A percentile compares a stretch with the other conserved stretches of the same genome.
phyloP scores from a whole-genome alignment of 2,113 vertebrate species.

The Odontesthes bonariensis region DNA sequence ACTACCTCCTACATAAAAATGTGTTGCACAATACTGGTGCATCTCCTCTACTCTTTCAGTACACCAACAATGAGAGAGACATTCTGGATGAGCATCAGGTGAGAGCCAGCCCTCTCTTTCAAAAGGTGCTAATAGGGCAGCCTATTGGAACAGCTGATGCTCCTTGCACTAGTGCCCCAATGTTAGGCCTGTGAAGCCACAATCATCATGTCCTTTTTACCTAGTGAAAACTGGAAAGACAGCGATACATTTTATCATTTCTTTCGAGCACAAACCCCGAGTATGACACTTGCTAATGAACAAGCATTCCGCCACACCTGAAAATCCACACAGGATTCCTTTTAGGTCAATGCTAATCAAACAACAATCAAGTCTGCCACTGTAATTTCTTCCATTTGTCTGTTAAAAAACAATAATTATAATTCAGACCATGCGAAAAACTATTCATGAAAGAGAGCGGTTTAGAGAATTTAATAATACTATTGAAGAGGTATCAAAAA shows the following conservation, averaged over 20 bases:
- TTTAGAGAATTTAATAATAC: too few species aligned
- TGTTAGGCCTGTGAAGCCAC: slow-evolving; percentile 30
- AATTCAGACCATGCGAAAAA: neutral
- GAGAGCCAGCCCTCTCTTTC: slow-evolving; percentile 55
- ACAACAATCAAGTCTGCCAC: neutral
- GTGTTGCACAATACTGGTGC: slow-evolving; percentile 41
- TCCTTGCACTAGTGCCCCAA: slow-evolving; percentile 50
- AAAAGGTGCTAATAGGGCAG: slow-evolving; percentile 78
- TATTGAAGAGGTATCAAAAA: too few species aligned
- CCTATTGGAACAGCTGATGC: slow-evolving; percentile 76
- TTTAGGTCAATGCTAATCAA: slow-evolving; percentile 10
- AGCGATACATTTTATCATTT: slow-evolving; percentile 3
- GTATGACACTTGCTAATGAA: neutral
- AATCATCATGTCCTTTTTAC: neutral
- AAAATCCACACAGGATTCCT: slow-evolving; percentile 3
- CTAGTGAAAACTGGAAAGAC: slow-evolving; percentile 14
- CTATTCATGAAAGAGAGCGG: neutral
- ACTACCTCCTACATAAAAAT: slow-evolving; percentile 57
- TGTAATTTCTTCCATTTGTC: neutral
- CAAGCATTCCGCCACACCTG: slow-evolving; percentile 4
- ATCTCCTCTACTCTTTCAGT: slow-evolving; percentile 39
- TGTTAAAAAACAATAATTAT: slow-evolving; percentile 2
- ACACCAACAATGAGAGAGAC: slow-evolving; percentile 32
- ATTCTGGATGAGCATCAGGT: slow-evolving; percentile 50
- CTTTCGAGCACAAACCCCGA: slow-evolving; percentile 16